These are phyloP conservation scores for Pristionchus entomophagus DNA, from an alignment of 2,888 invertebrate species.

Conservation along the genomic window DNA sequence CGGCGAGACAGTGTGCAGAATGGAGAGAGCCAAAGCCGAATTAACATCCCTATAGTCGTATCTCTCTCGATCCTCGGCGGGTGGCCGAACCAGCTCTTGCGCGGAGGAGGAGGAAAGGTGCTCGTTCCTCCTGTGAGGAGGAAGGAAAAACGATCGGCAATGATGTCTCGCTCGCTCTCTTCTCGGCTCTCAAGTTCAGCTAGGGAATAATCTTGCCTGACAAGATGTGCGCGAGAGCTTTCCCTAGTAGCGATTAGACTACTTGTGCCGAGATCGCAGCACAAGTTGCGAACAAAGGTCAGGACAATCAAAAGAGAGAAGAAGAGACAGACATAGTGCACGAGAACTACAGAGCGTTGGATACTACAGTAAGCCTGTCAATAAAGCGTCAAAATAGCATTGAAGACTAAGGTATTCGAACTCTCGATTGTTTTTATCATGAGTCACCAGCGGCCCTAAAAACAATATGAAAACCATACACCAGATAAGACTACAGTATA, in stretches of 20 bases:
- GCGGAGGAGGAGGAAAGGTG: background rate
- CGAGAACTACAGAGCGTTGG: background rate
- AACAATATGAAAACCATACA: too few species aligned
- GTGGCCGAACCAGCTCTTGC: constrained; percentile 33
- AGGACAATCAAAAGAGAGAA: background rate
- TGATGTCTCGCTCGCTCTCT: background rate
- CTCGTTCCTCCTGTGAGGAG: background rate
- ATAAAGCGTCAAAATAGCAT: background rate
- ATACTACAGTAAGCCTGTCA: too few species aligned
- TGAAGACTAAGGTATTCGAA: background rate
- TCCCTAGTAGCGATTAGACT: too few species aligned
- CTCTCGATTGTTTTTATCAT: background rate
- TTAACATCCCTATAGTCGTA: too few species aligned
- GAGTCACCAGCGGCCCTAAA: too few species aligned
- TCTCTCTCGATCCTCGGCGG: constrained; percentile 22
- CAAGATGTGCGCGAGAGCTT: too few species aligned
- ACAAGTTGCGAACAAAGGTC: constrained; percentile 4
- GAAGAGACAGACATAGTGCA: background rate
- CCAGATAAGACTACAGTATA: too few species aligned
- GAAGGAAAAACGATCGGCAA: background rate
- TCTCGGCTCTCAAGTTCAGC: too few species aligned
- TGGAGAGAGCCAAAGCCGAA: too few species aligned
- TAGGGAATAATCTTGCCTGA: too few species aligned
- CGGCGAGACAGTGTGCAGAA: too few species aligned
- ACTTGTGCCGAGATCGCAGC: background rate